Percentiles rank a stretch among this genome's conserved stretches.
phyloP scores from a whole-genome alignment of 1,140 invertebrate species.

The Himalopsyche phryganea region DNA sequence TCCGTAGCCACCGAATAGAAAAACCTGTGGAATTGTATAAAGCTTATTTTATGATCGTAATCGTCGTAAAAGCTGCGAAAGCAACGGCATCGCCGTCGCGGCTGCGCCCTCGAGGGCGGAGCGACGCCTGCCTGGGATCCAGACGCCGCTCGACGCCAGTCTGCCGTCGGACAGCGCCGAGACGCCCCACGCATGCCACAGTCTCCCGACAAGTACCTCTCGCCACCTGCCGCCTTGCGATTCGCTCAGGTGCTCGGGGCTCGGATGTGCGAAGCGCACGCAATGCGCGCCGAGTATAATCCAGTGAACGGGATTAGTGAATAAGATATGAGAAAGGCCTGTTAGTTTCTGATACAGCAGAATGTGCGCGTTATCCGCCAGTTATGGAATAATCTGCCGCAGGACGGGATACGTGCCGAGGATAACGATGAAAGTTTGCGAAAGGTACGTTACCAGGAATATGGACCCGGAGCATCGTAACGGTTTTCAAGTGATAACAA shows the following conservation, averaged over 20 bases:
- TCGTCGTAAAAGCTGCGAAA: too few species aligned
- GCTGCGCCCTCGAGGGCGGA: conserved; percentile 19
- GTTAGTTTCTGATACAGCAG: not conserved
- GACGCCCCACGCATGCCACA: not conserved
- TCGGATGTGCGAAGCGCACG: not conserved
- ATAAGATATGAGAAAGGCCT: too few species aligned
- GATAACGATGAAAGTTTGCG: not conserved
- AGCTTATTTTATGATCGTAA: too few species aligned
- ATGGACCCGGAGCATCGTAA: too few species aligned
- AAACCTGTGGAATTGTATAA: too few species aligned
- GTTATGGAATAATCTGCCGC: not conserved
- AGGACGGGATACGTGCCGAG: not conserved
- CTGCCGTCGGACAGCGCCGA: conserved; percentile 20
- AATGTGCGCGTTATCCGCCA: too few species aligned
- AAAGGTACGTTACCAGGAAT: not conserved
- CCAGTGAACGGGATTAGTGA: too few species aligned
- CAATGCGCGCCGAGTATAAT: not conserved
- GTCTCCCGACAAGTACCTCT: not conserved
- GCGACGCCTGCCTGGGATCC: not conserved
- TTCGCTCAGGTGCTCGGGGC: not conserved
- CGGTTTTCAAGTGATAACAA: too few species aligned
- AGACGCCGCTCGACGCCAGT: conserved; percentile 10
- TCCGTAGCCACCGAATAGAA: too few species aligned
- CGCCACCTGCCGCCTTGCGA: not conserved
- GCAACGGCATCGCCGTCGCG: not conserved